Evolutionary conservation across 2,888 invertebrate species (phyloP), one percentile per base, ranked within the genome.

Genomic region (Melieria omissa): DNA sequence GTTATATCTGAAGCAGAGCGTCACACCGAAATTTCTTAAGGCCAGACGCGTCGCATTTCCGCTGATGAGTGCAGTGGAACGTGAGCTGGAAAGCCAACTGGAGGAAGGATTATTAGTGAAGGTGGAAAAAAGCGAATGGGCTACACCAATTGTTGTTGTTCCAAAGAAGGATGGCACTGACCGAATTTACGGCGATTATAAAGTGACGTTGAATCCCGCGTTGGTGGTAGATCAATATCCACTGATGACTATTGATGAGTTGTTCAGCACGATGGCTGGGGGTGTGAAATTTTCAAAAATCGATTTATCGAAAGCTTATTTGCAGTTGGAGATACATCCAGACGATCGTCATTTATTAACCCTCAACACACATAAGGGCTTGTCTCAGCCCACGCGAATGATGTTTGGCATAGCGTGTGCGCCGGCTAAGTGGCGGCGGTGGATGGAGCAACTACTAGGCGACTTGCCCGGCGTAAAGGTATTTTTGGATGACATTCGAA

Each of bases 331-430:
- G 77, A 76, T 85, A 44, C 78, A 80, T 47, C 80, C 79, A 4
- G 80, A 81, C 42, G 78, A 81, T 73, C 75, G 78, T 70, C 74
- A 83, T 16, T 75, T 80, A 14, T 67, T 84, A 16, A 85, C 83
- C 1, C 75, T 86, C 62, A 84, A 72, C 73, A 85, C 84, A 3
- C 83, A 81, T 67, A 82, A 82, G 67, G 85, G 84, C 5, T 74
- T 84, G 44, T 84, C 75, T 73, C 66, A 75, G 66, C 78, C 78
- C 69, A 83, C 77, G 16, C 67, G 84, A 14, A 72, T 83, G 70
- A 76, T 80, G 77, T 83, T 80, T 74, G 84, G 84, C 5, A 67
- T 84, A 8, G 79, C 82, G 4, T 75, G 78, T 54, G 83, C 82
- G 29, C 82, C 83, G 4, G 82, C 81, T 7, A 78, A 78, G 46